A percentile compares a stretch with the other conserved stretches of the same genome.
Evolutionary conservation across 2,888 invertebrate species (phyloP).

Genomic region (Drosophila quinaria): DNA sequence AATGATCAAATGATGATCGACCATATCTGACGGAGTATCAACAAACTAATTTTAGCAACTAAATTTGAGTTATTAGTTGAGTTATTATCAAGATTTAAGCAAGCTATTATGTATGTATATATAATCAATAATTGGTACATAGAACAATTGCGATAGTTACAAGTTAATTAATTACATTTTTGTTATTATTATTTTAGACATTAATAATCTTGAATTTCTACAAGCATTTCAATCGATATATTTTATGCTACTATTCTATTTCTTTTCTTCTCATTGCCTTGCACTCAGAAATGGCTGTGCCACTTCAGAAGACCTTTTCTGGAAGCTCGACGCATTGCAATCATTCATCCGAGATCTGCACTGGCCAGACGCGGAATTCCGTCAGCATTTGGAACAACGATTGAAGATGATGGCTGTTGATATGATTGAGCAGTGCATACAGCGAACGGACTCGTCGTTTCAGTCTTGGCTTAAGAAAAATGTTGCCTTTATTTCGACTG

Average conservation of each 20-base stretch:
- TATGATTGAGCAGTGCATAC: slow-evolving; percentile 99
- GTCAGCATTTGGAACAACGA: slow-evolving; percentile 97
- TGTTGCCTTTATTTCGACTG: slow-evolving; percentile 96
- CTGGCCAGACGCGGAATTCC: slow-evolving; percentile 99
- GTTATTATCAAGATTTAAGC: not conserved
- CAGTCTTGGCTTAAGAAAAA: slow-evolving; percentile 97
- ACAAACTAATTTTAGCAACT: not conserved
- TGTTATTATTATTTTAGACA: not conserved
- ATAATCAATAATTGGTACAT: slow-evolving; percentile 5
- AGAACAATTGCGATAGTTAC: not conserved
- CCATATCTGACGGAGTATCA: not conserved
- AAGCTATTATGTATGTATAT: slow-evolving; percentile 1
- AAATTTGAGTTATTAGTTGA: not conserved
- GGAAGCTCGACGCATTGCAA: slow-evolving; percentile 99
- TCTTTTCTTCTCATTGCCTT: no score
- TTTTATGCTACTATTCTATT: not conserved
- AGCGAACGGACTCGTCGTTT: slow-evolving; percentile 95
- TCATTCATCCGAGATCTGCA: slow-evolving; percentile 99
- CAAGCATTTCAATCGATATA: not conserved
- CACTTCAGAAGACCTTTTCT: slow-evolving; percentile 99
- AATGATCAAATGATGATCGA: not conserved
- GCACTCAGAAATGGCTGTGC: slow-evolving; percentile 96
- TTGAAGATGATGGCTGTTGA: slow-evolving; percentile 99
- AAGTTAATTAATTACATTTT: not conserved
- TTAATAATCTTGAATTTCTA: not conserved